A percentile compares a stretch with the other conserved stretches of the same genome.
These are phyloP conservation scores for Sparus aurata DNA, from an alignment of 2,797 vertebrate species.

Conservation along the genomic window DNA sequence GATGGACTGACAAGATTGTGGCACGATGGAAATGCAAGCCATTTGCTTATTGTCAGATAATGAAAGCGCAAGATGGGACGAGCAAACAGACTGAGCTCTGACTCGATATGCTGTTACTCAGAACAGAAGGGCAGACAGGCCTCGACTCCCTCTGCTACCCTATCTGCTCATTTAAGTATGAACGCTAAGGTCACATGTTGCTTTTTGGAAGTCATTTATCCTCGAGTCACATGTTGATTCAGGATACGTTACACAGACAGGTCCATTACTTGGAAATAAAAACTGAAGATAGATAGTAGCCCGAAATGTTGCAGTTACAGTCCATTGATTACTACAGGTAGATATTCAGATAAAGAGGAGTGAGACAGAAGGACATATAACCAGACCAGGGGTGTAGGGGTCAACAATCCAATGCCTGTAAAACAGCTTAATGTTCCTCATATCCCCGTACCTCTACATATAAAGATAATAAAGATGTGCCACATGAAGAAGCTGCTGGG, in stretches of 20 bases:
- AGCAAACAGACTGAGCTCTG: constrained; percentile 40
- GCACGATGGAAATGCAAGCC: neutral
- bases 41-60: constrained; percentile 23
- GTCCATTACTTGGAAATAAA: no score
- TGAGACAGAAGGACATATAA: neutral
- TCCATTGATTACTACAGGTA: neutral
- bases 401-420: constrained; percentile 9
- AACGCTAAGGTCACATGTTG: neutral
- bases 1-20: neutral
- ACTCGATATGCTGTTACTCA: constrained; percentile 21
- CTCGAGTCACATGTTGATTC: no score
- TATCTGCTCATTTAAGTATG: neutral
- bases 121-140: neutral
- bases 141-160: neutral
- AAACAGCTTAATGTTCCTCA: constrained; percentile 22
- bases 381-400: neutral
- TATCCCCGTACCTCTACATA: constrained; percentile 4
- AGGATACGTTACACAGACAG: no score
- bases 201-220: constrained; percentile 3
- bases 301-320: neutral
- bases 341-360: neutral
- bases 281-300: no score
- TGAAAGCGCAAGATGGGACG: neutral
- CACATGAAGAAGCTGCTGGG: constrained; percentile 1
- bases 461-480: constrained; percentile 39